Evolutionary conservation across 2,888 invertebrate species (phyloP), one percentile per base, ranked within the genome.

Genomic region (Troides aeacus): DNA sequence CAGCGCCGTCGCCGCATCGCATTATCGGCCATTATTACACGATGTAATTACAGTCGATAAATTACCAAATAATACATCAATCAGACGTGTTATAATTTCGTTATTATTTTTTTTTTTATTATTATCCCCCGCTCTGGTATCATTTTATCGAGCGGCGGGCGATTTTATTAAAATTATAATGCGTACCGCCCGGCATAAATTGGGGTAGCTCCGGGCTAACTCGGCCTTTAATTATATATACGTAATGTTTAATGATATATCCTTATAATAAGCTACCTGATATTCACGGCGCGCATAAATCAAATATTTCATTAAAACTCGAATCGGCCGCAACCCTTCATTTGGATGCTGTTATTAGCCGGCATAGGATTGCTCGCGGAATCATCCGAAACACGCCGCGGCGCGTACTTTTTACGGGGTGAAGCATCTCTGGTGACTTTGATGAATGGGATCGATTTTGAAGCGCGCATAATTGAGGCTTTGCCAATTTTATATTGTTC

Each of bases 1-100:
- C 86, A 84, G 83, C 82, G 82, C 83, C 78, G 77, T 79, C 76
- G 78, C 79, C 79, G 81, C 79, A 84, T 81, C 79, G 86, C 84
- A 91, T 92, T 92, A 92, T 90, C 87, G 79, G 81, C 87, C 86
- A 86, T 89, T 90, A 92, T 92, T 92, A 92, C 89, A 88, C 86
- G 89, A 91, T 92, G 90, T 92, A 91, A 92, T 92, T 92, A 92
- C 87, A 85, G 77, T 83, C 91, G 87, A 92, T 92, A 92, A 92
- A 92, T 92, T 92, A 91, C 86, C 89, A 89, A 92, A 92, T 92
- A 92, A 90, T 92, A 90, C 92, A 92, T 92, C 92, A 92, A 92
- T 92, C 92, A 92, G 92, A 92, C 87, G 91, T 92, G 91, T 92
- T 92, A 92, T 91, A 92, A 92, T 91, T 92, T 90, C 84, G 83